A percentile compares a stretch with the other conserved stretches of the same genome.
Evolutionary conservation across 1,140 invertebrate genomes (phyloP).

Genomic region (Drosophila ironensis): DNA sequence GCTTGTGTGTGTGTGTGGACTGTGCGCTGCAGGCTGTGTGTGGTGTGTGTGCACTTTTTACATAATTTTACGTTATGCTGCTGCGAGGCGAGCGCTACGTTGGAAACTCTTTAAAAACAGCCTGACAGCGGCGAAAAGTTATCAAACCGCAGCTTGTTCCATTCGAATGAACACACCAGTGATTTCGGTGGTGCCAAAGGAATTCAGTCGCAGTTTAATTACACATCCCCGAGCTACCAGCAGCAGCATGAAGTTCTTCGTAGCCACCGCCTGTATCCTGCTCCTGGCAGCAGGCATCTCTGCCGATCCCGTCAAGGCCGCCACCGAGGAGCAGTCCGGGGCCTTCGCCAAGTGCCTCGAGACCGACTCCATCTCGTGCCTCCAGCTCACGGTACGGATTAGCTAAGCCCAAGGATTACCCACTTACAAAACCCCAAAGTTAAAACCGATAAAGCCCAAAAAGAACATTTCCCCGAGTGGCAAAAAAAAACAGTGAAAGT

Average conservation of each 20-base stretch:
- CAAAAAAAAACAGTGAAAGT: conserved; percentile 65
- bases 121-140: conserved; percentile 81
- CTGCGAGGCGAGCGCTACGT: conserved; percentile 71
- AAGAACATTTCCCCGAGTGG: conserved; percentile 32
- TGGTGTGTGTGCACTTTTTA: conserved; percentile 69
- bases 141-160: conserved; percentile 82
- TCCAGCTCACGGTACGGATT: conserved; percentile 84
- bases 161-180: conserved; percentile 82
- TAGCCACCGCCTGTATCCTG: conserved; percentile 76
- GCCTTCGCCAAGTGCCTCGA: conserved; percentile 83
- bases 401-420: conserved; percentile 62
- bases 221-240: conserved; percentile 32
- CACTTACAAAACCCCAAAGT: conserved; percentile 15
- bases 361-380: conserved; percentile 86
- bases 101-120: conserved; percentile 82
- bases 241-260: conserved; percentile 72
- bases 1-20: conserved; percentile 45
- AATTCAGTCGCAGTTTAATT: conserved; percentile 55
- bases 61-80: conserved; percentile 78
- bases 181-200: conserved; percentile 78
- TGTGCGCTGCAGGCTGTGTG: no score
- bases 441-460: conserved; percentile 2
- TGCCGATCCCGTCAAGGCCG: conserved; percentile 73
- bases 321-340: conserved; percentile 59
- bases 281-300: conserved; percentile 73